phyloP scores from a whole-genome alignment of 2,797 vertebrate species.

The Lemur catta region DNA sequence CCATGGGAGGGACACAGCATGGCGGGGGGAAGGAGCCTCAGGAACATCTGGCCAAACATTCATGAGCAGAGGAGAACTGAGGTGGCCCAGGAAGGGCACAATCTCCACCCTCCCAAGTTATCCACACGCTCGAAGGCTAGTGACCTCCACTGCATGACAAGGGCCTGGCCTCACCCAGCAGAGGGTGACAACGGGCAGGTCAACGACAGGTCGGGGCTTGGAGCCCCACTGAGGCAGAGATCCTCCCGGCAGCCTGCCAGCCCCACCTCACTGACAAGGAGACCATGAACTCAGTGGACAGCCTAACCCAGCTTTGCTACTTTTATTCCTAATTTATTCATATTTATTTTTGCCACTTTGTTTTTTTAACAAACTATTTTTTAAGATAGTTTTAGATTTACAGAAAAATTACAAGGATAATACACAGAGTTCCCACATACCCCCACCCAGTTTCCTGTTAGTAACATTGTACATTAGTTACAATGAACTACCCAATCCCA shows the following conservation, averaged over 20 bases:
- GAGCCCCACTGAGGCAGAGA: background rate
- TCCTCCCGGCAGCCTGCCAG: background rate
- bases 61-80: background rate
- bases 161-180: background rate
- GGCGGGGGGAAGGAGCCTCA: background rate
- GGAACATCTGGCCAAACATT: background rate
- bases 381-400: background rate
- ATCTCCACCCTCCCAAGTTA: background rate
- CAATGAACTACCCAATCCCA: background rate
- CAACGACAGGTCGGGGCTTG: background rate
- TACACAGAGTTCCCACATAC: background rate
- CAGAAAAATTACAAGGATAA: background rate
- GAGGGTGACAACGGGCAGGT: background rate
- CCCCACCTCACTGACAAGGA: background rate
- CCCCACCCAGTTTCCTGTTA: background rate
- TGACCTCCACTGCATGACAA: background rate
- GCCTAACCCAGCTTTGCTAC: background rate
- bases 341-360: background rate
- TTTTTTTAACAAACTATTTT: background rate
- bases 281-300: background rate
- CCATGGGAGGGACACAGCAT: accelerated
- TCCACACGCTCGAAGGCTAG: accelerated
- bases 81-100: no score
- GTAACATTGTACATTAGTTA: background rate
- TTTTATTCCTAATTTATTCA: background rate